Conservation (phyloP, 1,140 invertebrate genomes). For the Sycobia sp. region DNA sequence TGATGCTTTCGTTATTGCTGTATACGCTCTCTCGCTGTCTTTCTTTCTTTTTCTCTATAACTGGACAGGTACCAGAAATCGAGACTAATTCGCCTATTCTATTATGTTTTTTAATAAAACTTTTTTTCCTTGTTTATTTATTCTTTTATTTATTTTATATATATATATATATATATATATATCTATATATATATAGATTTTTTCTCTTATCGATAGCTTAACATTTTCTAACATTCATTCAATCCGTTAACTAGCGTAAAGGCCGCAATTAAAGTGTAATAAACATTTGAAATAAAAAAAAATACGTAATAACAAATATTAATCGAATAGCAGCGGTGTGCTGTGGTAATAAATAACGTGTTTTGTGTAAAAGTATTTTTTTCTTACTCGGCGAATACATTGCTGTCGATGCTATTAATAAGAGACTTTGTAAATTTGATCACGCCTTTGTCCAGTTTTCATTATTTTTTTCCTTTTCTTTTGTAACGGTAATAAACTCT, state of each 20-base stretch:
- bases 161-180: neutral
- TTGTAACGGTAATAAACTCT: no score
- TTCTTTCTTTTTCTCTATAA: slow-evolving; percentile 21
- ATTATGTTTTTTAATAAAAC: neutral
- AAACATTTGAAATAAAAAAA: slow-evolving; percentile 32
- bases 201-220: slow-evolving; percentile 2
- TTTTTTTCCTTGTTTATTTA: no score
- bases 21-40: slow-evolving; percentile 22
- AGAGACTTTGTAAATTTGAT: slow-evolving; percentile 20
- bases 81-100: slow-evolving; percentile 22
- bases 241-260: neutral
- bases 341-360: slow-evolving; percentile 22
- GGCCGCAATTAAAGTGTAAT: slow-evolving; percentile 4
- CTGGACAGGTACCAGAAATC: slow-evolving; percentile 19
- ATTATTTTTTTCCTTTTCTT: no score
- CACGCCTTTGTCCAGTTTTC: neutral
- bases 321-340: slow-evolving; percentile 1
- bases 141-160: neutral
- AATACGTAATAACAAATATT: slow-evolving; percentile 17
- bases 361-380: neutral
- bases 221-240: slow-evolving; percentile 5
- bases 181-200: neutral
- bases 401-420: neutral
- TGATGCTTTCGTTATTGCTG: slow-evolving; percentile 5
- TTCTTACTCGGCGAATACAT: neutral